Conservation (phyloP, 2,888 invertebrate genomes). For the Ectemnius continuus region DNA sequence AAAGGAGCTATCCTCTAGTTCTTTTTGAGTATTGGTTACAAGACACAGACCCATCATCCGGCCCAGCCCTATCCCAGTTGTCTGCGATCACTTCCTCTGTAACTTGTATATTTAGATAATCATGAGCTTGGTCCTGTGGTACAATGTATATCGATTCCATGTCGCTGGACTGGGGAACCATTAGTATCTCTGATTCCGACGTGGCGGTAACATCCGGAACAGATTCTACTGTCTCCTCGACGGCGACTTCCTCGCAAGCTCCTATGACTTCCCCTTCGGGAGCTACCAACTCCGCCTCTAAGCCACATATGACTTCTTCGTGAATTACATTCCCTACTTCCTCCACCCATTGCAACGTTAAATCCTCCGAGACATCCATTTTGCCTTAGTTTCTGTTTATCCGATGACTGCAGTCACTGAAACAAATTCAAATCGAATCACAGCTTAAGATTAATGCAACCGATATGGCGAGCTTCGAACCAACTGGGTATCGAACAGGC, state of each 20-base stretch:
- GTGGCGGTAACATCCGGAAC: constrained; percentile 58
- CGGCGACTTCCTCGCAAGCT: constrained; percentile 78
- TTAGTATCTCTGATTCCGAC: constrained; percentile 70
- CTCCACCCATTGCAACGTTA: constrained; percentile 75
- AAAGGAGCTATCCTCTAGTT: background rate
- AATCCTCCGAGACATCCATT: constrained; percentile 74
- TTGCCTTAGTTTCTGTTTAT: constrained; percentile 53
- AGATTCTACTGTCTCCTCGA: constrained; percentile 74
- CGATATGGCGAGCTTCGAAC: no score
- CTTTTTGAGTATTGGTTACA: background rate
- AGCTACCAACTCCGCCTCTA: constrained; percentile 78
- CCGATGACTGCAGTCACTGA: constrained; percentile 71
- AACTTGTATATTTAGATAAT: constrained; percentile 81
- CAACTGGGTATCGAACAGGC: no score
- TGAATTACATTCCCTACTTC: constrained; percentile 76
- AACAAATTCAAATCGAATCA: constrained; percentile 24
- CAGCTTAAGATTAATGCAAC: no score
- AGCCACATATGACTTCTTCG: constrained; percentile 80
- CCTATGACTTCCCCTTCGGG: constrained; percentile 75
- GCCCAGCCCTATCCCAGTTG: constrained; percentile 87
- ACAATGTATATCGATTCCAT: constrained; percentile 79
- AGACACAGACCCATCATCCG: constrained; percentile 83
- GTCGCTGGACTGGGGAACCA: constrained; percentile 74
- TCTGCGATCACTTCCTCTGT: constrained; percentile 91
- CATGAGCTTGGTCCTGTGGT: constrained; percentile 77